Percentiles rank a stretch among this genome's conserved stretches.
phyloP scores from a whole-genome alignment of 2,888 invertebrate genomes.

The Cryptocheilus praepositus region DNA sequence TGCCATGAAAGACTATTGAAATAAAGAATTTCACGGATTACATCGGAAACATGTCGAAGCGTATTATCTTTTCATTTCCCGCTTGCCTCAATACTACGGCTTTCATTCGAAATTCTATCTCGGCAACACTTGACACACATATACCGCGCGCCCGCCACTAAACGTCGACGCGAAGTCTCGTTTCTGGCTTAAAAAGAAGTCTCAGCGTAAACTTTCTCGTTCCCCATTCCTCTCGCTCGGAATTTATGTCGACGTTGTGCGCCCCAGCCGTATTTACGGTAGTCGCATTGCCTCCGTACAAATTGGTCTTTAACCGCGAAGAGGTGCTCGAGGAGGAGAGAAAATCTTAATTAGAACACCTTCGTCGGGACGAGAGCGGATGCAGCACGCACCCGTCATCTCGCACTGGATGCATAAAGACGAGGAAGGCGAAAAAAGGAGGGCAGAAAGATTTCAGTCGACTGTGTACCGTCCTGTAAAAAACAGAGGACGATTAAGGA shows the following conservation, averaged over 20 bases:
- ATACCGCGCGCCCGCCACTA: too few relatives aligned
- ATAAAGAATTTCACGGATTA: too few relatives aligned
- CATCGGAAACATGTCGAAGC: too few relatives aligned
- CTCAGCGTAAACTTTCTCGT: not conserved
- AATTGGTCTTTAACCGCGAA: constrained; percentile 24
- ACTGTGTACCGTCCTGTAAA: not conserved
- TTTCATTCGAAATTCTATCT: too few relatives aligned
- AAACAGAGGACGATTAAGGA: too few relatives aligned
- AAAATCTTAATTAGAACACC: constrained; percentile 31
- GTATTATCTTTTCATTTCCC: too few relatives aligned
- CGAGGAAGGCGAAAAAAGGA: not conserved
- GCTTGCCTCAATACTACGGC: too few relatives aligned
- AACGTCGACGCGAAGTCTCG: too few relatives aligned
- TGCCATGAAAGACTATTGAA: too few relatives aligned
- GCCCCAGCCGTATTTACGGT: not conserved
- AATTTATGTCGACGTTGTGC: not conserved
- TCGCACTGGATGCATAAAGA: not conserved
- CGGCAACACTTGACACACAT: too few relatives aligned
- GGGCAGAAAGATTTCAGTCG: not conserved
- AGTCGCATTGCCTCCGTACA: not conserved
- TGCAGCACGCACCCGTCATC: constrained; percentile 2
- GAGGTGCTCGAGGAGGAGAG: constrained; percentile 18
- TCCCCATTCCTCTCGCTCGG: not conserved
- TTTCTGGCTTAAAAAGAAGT: not conserved
- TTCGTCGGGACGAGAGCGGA: constrained; percentile 7